Evolutionary conservation across 2,888 invertebrate genomes (phyloP).

Genomic region (Periphyllus acericola): DNA sequence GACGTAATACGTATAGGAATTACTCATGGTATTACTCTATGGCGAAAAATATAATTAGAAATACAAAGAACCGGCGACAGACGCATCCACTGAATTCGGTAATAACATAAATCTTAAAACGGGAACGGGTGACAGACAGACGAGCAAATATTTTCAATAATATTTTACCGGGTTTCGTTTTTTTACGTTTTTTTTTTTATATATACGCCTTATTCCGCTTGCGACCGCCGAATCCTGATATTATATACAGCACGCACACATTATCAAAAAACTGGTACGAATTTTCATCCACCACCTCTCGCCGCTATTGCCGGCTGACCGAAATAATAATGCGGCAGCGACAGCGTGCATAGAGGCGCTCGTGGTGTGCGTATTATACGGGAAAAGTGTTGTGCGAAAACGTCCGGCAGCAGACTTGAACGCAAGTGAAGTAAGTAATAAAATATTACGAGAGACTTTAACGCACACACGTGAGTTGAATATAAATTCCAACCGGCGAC

Average conservation of each 20-base stretch:
- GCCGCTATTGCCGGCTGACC: not conserved
- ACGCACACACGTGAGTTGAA: constrained; percentile 51
- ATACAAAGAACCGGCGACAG: constrained; percentile 35
- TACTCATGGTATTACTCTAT: constrained; percentile 17
- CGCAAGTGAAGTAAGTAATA: constrained; percentile 54
- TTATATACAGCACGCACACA: constrained; percentile 36
- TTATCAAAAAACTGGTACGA: constrained; percentile 49
- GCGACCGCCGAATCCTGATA: constrained; percentile 20
- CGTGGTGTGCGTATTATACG: no score
- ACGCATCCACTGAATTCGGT: constrained; percentile 47
- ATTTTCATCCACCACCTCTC: constrained; percentile 17
- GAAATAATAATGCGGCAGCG: not conserved
- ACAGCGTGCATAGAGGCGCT: not conserved
- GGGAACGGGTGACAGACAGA: constrained; percentile 59
- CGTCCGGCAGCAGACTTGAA: constrained; percentile 25
- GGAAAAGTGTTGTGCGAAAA: constrained; percentile 52
- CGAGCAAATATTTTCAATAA: constrained; percentile 54
- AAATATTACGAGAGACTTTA: constrained; percentile 60
- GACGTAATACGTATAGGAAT: not conserved
- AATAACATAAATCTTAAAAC: constrained; percentile 60
- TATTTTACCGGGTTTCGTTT: constrained; percentile 46
- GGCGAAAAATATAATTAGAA: constrained; percentile 58
- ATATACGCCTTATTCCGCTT: not conserved
- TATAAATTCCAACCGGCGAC: constrained; percentile 49
- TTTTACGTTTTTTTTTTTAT: constrained; percentile 25